Conservation (phyloP, 2,797 vertebrate species). For the Pyrocephalus nanus region DNA sequence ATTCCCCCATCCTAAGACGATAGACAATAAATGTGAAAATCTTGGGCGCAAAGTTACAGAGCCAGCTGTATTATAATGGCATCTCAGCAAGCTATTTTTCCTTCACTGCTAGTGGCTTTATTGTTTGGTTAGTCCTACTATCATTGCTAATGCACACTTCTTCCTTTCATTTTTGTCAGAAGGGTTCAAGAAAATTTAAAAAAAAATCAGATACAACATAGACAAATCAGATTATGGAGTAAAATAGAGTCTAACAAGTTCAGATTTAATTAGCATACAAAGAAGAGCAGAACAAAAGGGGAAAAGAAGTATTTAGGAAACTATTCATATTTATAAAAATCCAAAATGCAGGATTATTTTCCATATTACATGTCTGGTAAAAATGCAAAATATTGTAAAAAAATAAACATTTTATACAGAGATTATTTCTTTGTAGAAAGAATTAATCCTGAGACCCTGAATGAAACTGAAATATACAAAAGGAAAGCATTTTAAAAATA, state of each 20-base stretch:
- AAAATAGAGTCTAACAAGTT: not conserved
- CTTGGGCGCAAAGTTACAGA: not conserved
- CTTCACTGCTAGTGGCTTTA: not conserved
- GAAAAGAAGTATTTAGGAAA: not conserved
- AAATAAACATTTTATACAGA: not conserved
- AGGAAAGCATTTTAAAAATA: not conserved
- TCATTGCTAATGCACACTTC: not conserved
- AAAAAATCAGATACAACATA: not conserved
- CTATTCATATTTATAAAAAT: not conserved
- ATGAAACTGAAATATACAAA: not conserved
- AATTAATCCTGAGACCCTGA: not conserved
- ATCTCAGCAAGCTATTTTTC: not conserved
- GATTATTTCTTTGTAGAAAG: not conserved
- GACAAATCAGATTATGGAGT: not conserved
- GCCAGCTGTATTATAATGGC: not conserved
- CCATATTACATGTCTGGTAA: not conserved
- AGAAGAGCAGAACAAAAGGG: not conserved
- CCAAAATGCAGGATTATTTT: not conserved
- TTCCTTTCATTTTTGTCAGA: not conserved
- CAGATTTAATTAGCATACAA: not conserved
- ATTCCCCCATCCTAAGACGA: not conserved
- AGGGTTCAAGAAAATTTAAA: not conserved
- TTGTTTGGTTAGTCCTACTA: not conserved
- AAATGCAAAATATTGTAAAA: not conserved
- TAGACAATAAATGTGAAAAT: not conserved